These are phyloP conservation scores for Shinisaurus crocodilurus DNA, from an alignment of 2,113 vertebrate genomes.

Conservation along the genomic window DNA sequence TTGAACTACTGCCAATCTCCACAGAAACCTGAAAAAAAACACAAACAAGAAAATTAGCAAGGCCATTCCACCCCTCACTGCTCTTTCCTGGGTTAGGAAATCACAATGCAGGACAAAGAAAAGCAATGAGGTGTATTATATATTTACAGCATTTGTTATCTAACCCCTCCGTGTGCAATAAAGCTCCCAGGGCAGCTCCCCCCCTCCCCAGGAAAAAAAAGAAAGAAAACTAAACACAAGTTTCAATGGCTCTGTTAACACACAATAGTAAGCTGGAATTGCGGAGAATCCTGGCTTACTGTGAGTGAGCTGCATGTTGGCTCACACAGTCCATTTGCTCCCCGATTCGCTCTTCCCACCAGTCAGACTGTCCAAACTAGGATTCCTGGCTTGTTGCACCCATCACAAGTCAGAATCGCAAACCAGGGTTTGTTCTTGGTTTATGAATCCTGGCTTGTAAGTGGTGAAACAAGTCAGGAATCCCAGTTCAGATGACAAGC, in stretches of 20 bases:
- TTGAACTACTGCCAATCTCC: conserved; percentile 75
- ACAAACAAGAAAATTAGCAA: neutral
- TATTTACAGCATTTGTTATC: neutral
- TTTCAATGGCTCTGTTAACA: neutral
- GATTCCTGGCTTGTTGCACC: too few relatives aligned
- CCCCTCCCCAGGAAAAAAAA: too few relatives aligned
- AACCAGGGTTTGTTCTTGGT: too few relatives aligned
- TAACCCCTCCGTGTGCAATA: neutral
- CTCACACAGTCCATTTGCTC: too few relatives aligned
- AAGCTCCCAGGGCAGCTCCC: neutral
- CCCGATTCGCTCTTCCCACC: too few relatives aligned
- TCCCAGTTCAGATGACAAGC: too few relatives aligned
- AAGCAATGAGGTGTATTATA: conserved; percentile 1
- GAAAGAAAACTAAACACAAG: neutral
- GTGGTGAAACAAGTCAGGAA: too few relatives aligned
- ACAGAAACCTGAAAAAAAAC: conserved; percentile 85
- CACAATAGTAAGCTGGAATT: neutral
- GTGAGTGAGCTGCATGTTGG: neutral
- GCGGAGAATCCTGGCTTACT: neutral
- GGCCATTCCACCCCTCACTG: neutral
- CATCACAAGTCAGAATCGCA: too few relatives aligned
- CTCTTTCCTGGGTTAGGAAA: conserved; percentile 9
- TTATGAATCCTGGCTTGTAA: too few relatives aligned
- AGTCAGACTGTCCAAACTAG: too few relatives aligned
- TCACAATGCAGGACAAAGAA: neutral